Percentiles rank a stretch among this genome's conserved stretches.
Conservation (phyloP, 1,140 invertebrate genomes). For the Drosophila nikananu region DNA sequence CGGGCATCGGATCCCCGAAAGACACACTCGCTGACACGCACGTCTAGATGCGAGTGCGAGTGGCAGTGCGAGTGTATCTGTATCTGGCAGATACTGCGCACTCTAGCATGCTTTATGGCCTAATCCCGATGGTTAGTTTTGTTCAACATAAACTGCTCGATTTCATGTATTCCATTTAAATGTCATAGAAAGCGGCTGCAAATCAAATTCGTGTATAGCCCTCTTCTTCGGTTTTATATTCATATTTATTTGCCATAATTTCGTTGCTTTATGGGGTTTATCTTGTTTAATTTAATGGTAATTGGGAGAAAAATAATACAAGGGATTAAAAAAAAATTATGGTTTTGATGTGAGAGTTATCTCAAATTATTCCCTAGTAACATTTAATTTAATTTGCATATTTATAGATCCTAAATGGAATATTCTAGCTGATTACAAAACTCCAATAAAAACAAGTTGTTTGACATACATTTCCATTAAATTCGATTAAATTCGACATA, state of each 20-base stretch:
- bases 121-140: slow-evolving; percentile 61
- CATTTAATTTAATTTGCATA: neutral
- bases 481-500: neutral
- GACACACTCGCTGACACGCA: slow-evolving; percentile 67
- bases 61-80: slow-evolving; percentile 1
- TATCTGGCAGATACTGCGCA: slow-evolving; percentile 38
- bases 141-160: slow-evolving; percentile 80
- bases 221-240: slow-evolving; percentile 18
- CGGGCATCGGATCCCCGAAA: slow-evolving; percentile 31
- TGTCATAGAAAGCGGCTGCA: slow-evolving; percentile 58
- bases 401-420: no score
- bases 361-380: neutral
- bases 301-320: slow-evolving; percentile 20
- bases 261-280: slow-evolving; percentile 22
- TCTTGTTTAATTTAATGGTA: slow-evolving; percentile 21
- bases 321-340: neutral
- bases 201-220: slow-evolving; percentile 35
- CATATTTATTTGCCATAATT: slow-evolving; percentile 58
- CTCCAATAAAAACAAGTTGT: no score
- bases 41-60: slow-evolving; percentile 25
- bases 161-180: slow-evolving; percentile 77
- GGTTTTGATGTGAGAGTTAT: neutral
- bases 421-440: no score
- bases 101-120: slow-evolving; percentile 64
- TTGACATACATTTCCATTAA: no score